These are phyloP conservation scores for Lagopus muta DNA, from an alignment of 2,113 vertebrate genomes.

Conservation along the genomic window DNA sequence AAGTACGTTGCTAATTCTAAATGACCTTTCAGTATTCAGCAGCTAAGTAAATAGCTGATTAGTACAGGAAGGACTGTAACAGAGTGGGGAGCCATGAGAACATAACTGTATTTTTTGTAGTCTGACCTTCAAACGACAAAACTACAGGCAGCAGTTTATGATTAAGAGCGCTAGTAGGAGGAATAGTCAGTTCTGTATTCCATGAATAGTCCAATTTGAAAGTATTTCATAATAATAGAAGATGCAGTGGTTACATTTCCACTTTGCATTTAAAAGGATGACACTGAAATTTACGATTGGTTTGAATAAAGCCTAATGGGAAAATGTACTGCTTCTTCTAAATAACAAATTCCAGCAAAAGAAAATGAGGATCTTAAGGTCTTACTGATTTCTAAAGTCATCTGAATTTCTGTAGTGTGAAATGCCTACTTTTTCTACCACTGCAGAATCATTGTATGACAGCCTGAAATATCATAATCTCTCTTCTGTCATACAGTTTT, in stretches of 20 bases:
- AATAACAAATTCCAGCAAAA: neutral
- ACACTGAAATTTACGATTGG: neutral
- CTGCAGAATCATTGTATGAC: neutral
- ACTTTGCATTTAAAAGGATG: neutral
- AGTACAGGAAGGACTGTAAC: neutral
- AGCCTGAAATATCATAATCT: neutral
- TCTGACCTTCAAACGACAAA: neutral
- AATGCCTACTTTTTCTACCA: neutral
- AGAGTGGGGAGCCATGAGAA: neutral
- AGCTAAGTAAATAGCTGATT: neutral
- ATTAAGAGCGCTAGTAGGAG: neutral
- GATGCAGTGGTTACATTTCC: neutral
- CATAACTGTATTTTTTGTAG: neutral
- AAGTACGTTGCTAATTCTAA: neutral
- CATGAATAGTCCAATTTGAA: neutral
- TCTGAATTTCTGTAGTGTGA: neutral
- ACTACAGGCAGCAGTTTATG: neutral
- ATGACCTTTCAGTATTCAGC: neutral
- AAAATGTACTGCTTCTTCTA: neutral
- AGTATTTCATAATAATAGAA: neutral
- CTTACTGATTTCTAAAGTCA: neutral
- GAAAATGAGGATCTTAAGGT: neutral
- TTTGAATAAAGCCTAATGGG: neutral
- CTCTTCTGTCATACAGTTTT: neutral
- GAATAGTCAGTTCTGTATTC: neutral